Percentiles rank a stretch among this genome's conserved stretches.
Conservation (phyloP, 1,140 invertebrate genomes). For the Carposina sasakii region DNA sequence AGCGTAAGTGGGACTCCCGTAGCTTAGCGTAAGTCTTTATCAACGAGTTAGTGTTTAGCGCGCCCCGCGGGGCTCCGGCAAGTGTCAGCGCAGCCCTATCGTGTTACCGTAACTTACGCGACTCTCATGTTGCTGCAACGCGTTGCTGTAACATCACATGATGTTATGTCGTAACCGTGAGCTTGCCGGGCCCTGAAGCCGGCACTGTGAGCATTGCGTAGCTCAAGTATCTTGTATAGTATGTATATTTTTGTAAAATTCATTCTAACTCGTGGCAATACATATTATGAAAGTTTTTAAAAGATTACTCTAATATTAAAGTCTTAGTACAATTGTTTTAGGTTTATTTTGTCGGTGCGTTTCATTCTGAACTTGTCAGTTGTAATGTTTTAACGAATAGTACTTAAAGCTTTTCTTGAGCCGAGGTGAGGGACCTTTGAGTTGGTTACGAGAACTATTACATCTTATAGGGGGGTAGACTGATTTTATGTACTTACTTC, state of each 20-base stretch:
- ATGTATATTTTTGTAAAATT: conserved; percentile 71
- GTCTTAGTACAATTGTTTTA: conserved; percentile 61
- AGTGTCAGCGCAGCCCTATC: neutral
- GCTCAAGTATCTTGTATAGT: conserved; percentile 64
- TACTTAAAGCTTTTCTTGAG: too few relatives aligned
- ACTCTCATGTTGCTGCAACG: neutral
- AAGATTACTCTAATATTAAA: conserved; percentile 58
- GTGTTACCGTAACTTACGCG: neutral
- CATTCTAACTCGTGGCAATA: conserved; percentile 65
- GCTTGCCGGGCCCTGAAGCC: too few relatives aligned
- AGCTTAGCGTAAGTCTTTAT: conserved; percentile 55
- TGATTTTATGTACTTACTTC: too few relatives aligned
- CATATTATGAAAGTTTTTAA: conserved; percentile 59
- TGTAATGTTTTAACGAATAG: too few relatives aligned
- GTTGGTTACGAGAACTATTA: too few relatives aligned
- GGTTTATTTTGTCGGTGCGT: conserved; percentile 15
- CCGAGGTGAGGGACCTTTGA: too few relatives aligned
- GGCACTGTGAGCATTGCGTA: conserved; percentile 45
- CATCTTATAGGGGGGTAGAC: too few relatives aligned
- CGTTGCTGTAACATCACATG: too few relatives aligned
- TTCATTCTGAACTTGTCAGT: too few relatives aligned
- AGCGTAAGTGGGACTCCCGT: conserved; percentile 19
- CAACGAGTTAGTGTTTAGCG: conserved; percentile 60
- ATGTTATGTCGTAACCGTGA: too few relatives aligned
- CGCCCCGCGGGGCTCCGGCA: conserved; percentile 1